Percentiles rank a stretch among this genome's conserved stretches.
phyloP scores from a whole-genome alignment of 2,113 vertebrate species.

The Mustelus asterias region DNA sequence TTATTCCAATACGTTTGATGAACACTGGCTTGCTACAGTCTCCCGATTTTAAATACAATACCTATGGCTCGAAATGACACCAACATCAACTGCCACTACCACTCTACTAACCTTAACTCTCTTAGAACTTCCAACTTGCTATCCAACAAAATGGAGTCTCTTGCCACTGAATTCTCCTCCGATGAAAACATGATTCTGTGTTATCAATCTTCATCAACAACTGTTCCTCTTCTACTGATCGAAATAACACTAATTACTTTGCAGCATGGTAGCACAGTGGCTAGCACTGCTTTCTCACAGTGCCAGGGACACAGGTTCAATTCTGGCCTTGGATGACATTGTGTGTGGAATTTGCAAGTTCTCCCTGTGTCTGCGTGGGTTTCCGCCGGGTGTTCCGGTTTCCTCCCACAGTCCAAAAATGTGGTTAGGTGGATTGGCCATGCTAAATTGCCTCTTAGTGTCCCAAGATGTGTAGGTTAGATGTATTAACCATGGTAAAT shows the following conservation, averaged over 20 bases:
- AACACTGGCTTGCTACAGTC: not conserved
- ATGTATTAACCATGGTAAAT: no score
- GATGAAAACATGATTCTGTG: not conserved
- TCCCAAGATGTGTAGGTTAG: no score
- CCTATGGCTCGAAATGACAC: not conserved
- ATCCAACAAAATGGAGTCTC: not conserved
- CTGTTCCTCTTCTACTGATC: not conserved
- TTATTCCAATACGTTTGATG: not conserved
- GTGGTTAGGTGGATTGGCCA: no score
- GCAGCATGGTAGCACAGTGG: not conserved
- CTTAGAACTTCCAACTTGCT: not conserved
- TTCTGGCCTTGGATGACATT: no score
- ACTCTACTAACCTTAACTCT: not conserved
- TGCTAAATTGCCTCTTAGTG: no score
- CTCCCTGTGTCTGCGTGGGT: no score
- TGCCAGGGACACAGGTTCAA: no score
- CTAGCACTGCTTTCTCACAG: no score
- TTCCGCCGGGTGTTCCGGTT: no score
- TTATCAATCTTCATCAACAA: not conserved
- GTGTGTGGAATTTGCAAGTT: no score
- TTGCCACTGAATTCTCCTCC: not conserved
- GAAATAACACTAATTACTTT: not conserved
- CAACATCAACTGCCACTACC: not conserved
- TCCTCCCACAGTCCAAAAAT: no score
- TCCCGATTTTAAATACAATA: not conserved